A percentile compares a stretch with the other conserved stretches of the same genome.
Conservation (phyloP, 2,113 vertebrate genomes). For the Recurvirostra avosetta region DNA sequence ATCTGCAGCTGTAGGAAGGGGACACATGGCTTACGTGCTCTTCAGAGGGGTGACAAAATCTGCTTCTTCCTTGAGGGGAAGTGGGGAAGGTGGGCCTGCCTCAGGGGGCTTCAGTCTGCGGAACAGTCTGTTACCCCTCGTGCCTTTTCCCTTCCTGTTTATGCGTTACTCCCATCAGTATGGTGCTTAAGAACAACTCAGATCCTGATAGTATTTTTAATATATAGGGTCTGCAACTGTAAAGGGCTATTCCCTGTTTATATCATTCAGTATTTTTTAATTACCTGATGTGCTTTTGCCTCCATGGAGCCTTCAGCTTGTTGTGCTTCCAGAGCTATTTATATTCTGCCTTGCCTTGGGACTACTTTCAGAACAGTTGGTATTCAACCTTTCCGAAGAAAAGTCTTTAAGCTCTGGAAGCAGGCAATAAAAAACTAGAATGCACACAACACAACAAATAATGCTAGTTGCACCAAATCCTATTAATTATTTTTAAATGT, state of each 20-base stretch:
- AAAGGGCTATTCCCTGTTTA: slow-evolving; percentile 5
- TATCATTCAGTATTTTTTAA: slow-evolving; percentile 25
- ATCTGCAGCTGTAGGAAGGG: neutral
- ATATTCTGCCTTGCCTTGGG: slow-evolving; percentile 37
- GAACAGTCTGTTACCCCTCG: neutral
- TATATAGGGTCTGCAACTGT: neutral
- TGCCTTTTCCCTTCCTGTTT: slow-evolving; percentile 25
- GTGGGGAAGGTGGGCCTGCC: neutral
- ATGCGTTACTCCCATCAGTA: neutral
- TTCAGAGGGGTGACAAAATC: neutral
- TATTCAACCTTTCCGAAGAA: slow-evolving; percentile 38
- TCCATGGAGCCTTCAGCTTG: slow-evolving; percentile 10
- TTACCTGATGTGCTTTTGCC: neutral
- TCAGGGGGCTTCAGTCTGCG: neutral
- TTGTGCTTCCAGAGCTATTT: slow-evolving; percentile 47
- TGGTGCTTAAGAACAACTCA: neutral
- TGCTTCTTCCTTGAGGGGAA: neutral
- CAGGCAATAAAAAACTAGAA: slow-evolving; percentile 34
- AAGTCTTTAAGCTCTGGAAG: slow-evolving; percentile 30
- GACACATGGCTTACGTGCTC: neutral
- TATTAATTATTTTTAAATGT: slow-evolving; percentile 55
- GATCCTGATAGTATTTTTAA: neutral
- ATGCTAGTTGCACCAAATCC: slow-evolving; percentile 11
- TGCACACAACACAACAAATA: slow-evolving; percentile 16
- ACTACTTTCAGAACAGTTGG: slow-evolving; percentile 17